A percentile compares a stretch with the other conserved stretches of the same genome.
Evolutionary conservation across 2,797 vertebrate species (phyloP).

Genomic region (Pachyuromys duprasi): DNA sequence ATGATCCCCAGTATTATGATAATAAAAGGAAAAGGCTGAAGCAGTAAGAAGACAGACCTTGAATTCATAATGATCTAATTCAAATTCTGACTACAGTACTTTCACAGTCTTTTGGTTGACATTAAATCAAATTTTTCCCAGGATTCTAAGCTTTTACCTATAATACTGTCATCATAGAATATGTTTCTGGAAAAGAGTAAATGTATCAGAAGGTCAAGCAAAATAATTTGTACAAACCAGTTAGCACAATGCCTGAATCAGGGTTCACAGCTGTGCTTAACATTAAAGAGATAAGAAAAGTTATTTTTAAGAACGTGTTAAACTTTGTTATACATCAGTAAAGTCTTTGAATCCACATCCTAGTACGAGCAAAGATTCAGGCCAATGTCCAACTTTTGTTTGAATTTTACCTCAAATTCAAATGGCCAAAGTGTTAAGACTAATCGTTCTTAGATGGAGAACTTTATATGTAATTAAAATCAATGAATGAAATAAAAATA

Average conservation of each 20-base stretch:
- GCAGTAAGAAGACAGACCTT: not conserved
- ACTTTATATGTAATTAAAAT: slow-evolving; percentile 20
- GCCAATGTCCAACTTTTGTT: not conserved
- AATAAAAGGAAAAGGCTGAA: slow-evolving; percentile 39
- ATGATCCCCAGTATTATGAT: not conserved
- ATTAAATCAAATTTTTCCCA: not conserved
- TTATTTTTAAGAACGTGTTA: slow-evolving; percentile 41
- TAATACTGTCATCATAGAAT: not conserved
- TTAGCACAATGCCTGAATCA: slow-evolving; percentile 37
- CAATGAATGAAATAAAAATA: slow-evolving; percentile 33
- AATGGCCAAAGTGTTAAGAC: not conserved
- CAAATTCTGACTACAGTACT: slow-evolving; percentile 6
- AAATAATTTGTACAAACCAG: slow-evolving; percentile 12
- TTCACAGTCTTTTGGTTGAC: not conserved
- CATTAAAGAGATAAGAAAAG: slow-evolving; percentile 25
- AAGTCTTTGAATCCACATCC: not conserved
- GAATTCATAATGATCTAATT: slow-evolving; percentile 14
- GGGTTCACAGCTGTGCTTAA: slow-evolving; percentile 5
- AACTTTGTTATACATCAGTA: slow-evolving; percentile 30
- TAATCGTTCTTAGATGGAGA: slow-evolving; percentile 14
- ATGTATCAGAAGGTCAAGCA: not conserved
- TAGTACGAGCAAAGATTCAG: slow-evolving; percentile 10
- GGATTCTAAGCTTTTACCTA: not conserved
- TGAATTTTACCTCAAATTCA: slow-evolving; percentile 48
- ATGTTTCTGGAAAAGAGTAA: slow-evolving; percentile 24